Evolutionary conservation across 1,140 invertebrate genomes (phyloP).

Genomic region (Akabosia matsudoensis): DNA sequence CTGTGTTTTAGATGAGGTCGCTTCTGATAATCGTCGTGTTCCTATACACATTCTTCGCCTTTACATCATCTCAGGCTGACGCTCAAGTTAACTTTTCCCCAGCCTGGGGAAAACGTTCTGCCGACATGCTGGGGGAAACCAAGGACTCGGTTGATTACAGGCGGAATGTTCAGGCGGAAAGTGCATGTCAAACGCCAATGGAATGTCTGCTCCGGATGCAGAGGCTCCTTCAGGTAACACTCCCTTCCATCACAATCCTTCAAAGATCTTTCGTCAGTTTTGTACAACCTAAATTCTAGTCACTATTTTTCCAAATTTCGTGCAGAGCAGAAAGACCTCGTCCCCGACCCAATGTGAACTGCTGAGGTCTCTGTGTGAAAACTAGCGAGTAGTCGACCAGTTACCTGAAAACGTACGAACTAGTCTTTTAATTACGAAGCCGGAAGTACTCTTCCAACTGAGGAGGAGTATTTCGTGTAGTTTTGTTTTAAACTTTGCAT

Average conservation of each 20-base stretch:
- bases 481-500: too few species aligned
- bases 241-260: background rate
- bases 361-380: background rate
- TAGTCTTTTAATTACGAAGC: too few species aligned
- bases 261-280: too few species aligned
- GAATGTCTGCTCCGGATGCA: constrained; percentile 9
- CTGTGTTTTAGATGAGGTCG: background rate
- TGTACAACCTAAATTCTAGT: background rate
- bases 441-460: too few species aligned
- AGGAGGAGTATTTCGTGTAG: too few species aligned
- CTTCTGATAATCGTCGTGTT: background rate
- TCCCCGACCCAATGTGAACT: background rate
- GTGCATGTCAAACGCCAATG: background rate
- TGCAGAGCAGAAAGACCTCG: background rate
- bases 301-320: background rate
- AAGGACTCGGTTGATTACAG: background rate
- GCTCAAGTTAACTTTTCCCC: constrained; percentile 48
- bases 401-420: too few species aligned
- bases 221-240: background rate
- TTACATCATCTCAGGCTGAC: background rate
- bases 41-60: constrained; percentile 1
- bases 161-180: background rate
- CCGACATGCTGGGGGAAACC: background rate
- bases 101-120: constrained; percentile 45
- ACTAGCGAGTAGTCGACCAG: too few species aligned